Conservation (phyloP, 2,113 vertebrate genomes). For the Notechis scutatus region DNA sequence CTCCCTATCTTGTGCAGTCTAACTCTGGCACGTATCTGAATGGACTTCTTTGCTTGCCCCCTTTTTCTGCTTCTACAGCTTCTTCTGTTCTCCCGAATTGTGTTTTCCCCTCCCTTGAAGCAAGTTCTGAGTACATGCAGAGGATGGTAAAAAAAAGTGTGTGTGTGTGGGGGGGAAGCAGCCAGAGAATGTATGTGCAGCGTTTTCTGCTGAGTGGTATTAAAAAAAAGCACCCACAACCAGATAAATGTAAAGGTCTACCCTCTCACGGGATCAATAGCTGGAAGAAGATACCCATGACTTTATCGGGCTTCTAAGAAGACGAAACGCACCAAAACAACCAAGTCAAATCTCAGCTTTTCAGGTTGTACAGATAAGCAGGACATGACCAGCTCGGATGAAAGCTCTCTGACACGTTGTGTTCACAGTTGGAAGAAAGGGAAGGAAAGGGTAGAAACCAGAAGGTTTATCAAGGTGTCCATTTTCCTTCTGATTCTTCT, state of each 20-base stretch:
- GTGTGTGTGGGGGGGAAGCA: neutral
- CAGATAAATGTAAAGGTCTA: constrained; percentile 44
- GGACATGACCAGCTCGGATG: neutral
- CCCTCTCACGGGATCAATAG: constrained; percentile 57
- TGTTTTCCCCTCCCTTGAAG: neutral
- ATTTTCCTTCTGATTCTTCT: neutral
- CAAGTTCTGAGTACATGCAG: constrained; percentile 55
- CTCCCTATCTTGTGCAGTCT: neutral
- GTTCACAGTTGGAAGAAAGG: neutral
- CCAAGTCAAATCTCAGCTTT: neutral
- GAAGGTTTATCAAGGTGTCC: neutral
- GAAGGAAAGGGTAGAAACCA: neutral
- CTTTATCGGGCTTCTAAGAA: neutral
- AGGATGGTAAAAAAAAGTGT: constrained; percentile 65
- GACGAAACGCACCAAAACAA: neutral
- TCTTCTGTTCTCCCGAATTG: neutral
- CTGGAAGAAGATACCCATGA: constrained; percentile 36
- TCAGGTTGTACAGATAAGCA: neutral
- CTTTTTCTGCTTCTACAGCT: neutral
- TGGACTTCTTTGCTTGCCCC: neutral
- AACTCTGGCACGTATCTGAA: constrained; percentile 12
- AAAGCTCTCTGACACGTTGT: neutral
- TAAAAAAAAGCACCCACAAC: constrained; percentile 46
- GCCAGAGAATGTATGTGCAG: neutral
- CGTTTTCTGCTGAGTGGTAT: constrained; percentile 64